Percentiles rank a stretch among this genome's conserved stretches.
Evolutionary conservation across 2,888 invertebrate genomes (phyloP).

Genomic region (Azorinus chamasolen): DNA sequence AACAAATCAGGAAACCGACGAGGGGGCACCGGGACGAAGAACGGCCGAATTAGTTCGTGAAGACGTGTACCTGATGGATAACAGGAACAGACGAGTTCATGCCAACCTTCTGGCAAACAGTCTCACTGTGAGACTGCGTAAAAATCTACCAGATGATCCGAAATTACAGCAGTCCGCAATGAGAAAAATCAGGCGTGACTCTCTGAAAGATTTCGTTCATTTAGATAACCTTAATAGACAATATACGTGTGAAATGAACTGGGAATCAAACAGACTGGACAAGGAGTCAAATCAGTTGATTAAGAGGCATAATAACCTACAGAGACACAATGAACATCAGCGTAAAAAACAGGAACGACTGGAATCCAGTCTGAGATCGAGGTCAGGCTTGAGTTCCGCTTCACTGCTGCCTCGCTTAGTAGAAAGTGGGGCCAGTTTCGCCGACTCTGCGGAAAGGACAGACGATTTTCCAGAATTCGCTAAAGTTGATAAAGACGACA

Average conservation of each 20-base stretch:
- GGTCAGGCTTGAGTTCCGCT: conserved; percentile 56
- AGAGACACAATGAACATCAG: conserved; percentile 59
- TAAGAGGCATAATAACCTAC: conserved; percentile 60
- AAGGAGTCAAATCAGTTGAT: conserved; percentile 54
- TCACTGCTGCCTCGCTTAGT: conserved; percentile 38
- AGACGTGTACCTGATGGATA: conserved; percentile 44
- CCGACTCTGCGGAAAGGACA: conserved; percentile 1
- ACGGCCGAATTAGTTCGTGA: too few relatives aligned
- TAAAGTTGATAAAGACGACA: conserved; percentile 68
- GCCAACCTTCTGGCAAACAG: conserved; percentile 72
- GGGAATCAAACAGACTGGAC: conserved; percentile 44
- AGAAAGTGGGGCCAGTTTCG: conserved; percentile 21
- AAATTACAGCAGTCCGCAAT: conserved; percentile 35
- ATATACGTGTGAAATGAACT: conserved; percentile 58
- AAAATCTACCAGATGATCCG: conserved; percentile 56
- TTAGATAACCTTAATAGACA: conserved; percentile 63
- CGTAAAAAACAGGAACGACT: conserved; percentile 63
- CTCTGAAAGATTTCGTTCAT: conserved; percentile 63
- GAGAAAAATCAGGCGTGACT: conserved; percentile 62
- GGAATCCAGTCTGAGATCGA: conserved; percentile 52
- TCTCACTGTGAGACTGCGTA: conserved; percentile 62
- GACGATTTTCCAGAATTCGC: conserved; percentile 52
- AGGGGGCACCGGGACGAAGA: too few relatives aligned
- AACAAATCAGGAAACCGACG: too few relatives aligned
- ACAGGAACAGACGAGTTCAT: conserved; percentile 49